Conservation (phyloP, 2,888 invertebrate genomes). For the Papilio protenor region DNA sequence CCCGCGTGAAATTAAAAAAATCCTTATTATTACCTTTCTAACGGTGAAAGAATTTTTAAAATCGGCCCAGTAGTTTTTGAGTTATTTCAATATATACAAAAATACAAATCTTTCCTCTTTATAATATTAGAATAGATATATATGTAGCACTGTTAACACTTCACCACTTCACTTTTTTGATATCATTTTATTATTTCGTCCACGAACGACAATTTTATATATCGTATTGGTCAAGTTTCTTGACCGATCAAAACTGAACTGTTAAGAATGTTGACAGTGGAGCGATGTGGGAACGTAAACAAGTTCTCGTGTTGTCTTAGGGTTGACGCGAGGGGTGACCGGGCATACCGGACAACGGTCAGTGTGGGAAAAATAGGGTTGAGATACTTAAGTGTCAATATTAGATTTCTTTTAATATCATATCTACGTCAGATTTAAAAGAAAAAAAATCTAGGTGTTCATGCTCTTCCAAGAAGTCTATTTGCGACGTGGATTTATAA, state of each 20-base stretch:
- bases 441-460: not conserved
- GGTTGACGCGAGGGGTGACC: slow-evolving; percentile 56
- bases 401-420: not conserved
- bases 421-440: not conserved
- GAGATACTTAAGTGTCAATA: slow-evolving; percentile 25
- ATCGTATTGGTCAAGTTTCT: not conserved
- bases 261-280: slow-evolving; percentile 53
- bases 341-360: slow-evolving; percentile 58
- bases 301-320: slow-evolving; percentile 56
- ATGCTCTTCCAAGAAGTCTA: not conserved
- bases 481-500: too few relatives aligned
- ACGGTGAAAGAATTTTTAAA: too few relatives aligned
- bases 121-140: too few relatives aligned
- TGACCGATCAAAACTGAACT: slow-evolving; percentile 50
- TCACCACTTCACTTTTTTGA: not conserved
- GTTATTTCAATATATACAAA: too few relatives aligned
- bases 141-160: not conserved
- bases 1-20: too few relatives aligned
- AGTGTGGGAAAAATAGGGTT: slow-evolving; percentile 55
- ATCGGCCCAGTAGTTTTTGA: too few relatives aligned
- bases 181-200: not conserved
- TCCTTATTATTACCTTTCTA: too few relatives aligned
- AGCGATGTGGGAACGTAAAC: slow-evolving; percentile 64
- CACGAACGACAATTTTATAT: not conserved
- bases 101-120: too few relatives aligned